Conservation (phyloP, 2,113 vertebrate genomes). For the Sorex araneus region DNA sequence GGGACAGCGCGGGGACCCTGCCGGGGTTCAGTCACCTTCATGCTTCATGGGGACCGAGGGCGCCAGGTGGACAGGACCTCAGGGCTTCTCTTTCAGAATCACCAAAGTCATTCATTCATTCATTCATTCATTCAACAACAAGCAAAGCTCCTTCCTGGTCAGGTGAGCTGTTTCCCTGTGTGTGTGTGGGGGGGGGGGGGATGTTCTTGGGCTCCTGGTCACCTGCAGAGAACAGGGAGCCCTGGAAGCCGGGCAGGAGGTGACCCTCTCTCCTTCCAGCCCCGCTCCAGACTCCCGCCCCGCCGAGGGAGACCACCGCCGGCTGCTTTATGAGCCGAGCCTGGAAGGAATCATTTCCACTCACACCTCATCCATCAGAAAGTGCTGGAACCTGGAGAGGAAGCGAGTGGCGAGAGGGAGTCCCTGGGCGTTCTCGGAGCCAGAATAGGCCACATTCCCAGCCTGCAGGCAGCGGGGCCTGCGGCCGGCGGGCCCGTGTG, state of each 20-base stretch:
- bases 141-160: conserved; percentile 66
- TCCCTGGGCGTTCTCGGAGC: neutral
- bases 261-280: neutral
- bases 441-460: neutral
- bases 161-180: conserved; percentile 54
- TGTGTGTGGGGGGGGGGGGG: neutral
- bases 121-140: neutral
- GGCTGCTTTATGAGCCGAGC: conserved; percentile 82
- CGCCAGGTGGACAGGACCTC: neutral
- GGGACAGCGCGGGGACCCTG: too few species aligned
- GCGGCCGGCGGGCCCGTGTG: neutral
- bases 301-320: conserved; percentile 69
- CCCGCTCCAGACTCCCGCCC: conserved; percentile 70
- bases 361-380: conserved; percentile 83
- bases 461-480: neutral
- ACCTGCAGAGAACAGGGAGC: neutral
- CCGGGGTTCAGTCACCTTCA: too few species aligned
- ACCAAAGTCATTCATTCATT: neutral
- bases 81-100: neutral
- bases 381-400: conserved; percentile 65
- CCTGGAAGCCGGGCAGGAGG: neutral
- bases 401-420: neutral
- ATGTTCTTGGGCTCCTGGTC: neutral
- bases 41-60: neutral
- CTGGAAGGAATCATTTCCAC: conserved; percentile 79